These are phyloP conservation scores for Stigmatopora argus DNA, from an alignment of 2,113 vertebrate species.

Conservation along the genomic window DNA sequence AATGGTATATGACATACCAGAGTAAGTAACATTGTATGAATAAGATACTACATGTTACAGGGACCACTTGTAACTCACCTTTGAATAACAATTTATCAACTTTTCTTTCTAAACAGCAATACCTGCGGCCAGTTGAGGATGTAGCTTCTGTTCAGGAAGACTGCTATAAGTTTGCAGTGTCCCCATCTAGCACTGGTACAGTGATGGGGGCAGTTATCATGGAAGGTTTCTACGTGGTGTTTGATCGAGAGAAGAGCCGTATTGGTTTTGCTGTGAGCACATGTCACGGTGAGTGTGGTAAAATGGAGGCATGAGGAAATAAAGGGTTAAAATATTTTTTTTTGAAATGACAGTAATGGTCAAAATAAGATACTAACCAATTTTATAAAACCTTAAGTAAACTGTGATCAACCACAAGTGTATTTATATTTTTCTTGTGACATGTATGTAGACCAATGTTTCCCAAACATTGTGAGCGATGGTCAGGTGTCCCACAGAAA, in stretches of 20 bases:
- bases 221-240: slow-evolving; percentile 97
- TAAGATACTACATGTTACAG: too few relatives aligned
- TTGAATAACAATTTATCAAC: background rate
- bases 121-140: slow-evolving; percentile 91
- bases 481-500: too few relatives aligned
- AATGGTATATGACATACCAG: too few relatives aligned
- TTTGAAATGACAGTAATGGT: too few relatives aligned
- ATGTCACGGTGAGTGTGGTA: slow-evolving; percentile 82
- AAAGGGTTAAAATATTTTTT: accelerated
- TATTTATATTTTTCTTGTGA: background rate
- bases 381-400: background rate
- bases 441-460: too few relatives aligned
- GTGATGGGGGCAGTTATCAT: slow-evolving; percentile 98
- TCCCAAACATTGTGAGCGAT: too few relatives aligned
- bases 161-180: slow-evolving; percentile 97
- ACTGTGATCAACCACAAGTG: background rate
- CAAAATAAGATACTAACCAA: background rate
- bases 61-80: background rate
- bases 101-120: slow-evolving; percentile 77
- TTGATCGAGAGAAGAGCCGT: slow-evolving; percentile 85
- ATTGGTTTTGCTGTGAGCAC: slow-evolving; percentile 94
- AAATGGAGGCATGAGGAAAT: background rate
- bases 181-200: slow-evolving; percentile 92
- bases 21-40: background rate
- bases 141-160: slow-evolving; percentile 92